These are phyloP conservation scores for Cryptocheilus praepositus DNA, from an alignment of 2,888 invertebrate genomes.

Conservation along the genomic window DNA sequence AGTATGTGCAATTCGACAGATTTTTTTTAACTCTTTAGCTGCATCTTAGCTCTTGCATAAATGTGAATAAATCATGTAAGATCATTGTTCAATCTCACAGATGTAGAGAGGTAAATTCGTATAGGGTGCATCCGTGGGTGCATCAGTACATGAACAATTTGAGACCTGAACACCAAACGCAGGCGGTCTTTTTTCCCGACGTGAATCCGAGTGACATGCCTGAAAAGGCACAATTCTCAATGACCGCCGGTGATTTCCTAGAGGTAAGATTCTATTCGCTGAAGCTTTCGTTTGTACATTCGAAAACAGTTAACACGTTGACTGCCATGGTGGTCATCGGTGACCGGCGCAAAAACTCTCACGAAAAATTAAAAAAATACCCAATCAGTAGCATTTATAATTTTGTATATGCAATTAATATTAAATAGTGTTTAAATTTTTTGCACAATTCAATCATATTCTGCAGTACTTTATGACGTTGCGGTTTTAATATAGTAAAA, in stretches of 20 bases:
- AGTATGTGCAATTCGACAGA: constrained; percentile 74
- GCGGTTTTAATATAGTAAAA: too few species aligned
- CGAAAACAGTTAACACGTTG: neutral
- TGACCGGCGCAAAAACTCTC: too few species aligned
- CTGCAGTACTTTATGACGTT: too few species aligned
- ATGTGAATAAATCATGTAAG: neutral
- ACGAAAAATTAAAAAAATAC: too few species aligned
- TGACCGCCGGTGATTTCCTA: constrained; percentile 97
- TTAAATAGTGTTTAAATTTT: too few species aligned
- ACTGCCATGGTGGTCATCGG: too few species aligned
- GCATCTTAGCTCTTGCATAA: neutral
- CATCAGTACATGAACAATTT: constrained; percentile 96
- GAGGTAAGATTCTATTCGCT: constrained; percentile 79
- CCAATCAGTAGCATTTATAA: too few species aligned
- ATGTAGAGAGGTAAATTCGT: constrained; percentile 81
- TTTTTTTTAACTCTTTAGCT: neutral
- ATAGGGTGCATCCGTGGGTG: constrained; percentile 94
- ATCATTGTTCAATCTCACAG: constrained; percentile 62
- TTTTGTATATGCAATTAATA: too few species aligned
- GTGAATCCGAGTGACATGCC: constrained; percentile 84
- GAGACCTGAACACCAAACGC: constrained; percentile 86
- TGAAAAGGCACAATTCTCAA: constrained; percentile 86
- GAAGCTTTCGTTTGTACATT: neutral
- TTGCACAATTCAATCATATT: too few species aligned
- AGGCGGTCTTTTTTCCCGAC: constrained; percentile 90